Evolutionary conservation across 2,797 vertebrate genomes (phyloP), one percentile per base, ranked within the genome.

Genomic region (Aratinga solstitialis): DNA sequence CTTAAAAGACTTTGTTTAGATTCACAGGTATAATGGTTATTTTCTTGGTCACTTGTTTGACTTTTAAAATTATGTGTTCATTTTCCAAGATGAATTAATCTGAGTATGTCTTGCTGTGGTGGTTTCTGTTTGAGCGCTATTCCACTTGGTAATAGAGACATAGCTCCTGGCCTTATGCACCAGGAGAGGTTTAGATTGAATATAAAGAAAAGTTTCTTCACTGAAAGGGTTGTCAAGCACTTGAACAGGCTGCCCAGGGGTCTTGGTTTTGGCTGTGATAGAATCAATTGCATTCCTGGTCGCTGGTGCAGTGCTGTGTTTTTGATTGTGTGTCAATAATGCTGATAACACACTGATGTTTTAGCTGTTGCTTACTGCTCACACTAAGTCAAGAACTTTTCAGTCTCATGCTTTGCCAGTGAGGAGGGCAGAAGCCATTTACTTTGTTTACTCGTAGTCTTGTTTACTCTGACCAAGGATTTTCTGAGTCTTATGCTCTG

Each of bases 1-100:
- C 17, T 54, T 48, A 48, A 40, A 84, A 43, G 42, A 56, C 2
- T 15, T 34, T 54, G 14, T 62, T 43, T n/a, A 56, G 47, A 27
- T 27, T 61, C 43, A n/a, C 30, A 83, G 42, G n/a, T 18, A 68
- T 38, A n/a, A 38, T 0, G 3, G 32, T 14, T 1, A 1, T 43
- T 74, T 74, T 56, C 54, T 38, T 83, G 17, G 13, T 67, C 32
- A 42, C 38, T 61, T 58, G 13, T 90, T 53, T 61, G 54, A 27
- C 48, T 62, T 80, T 74, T 43, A 36, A 67, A 78, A 66, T 48
- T 5, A 8, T 13, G 23, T 22, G 14, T 54, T 87, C n/a, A 9
- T 48, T 92, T 92, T 78, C 47, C 21, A n/a, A 17, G 34, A 43
- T 68, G 16, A 67, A 30, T 73, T 87, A 43, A n/a, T 53, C 59